Percentiles rank a stretch among this genome's conserved stretches.
These are phyloP conservation scores for Tubiluchus corallicola DNA, from an alignment of 2,888 invertebrate genomes.

Conservation along the genomic window DNA sequence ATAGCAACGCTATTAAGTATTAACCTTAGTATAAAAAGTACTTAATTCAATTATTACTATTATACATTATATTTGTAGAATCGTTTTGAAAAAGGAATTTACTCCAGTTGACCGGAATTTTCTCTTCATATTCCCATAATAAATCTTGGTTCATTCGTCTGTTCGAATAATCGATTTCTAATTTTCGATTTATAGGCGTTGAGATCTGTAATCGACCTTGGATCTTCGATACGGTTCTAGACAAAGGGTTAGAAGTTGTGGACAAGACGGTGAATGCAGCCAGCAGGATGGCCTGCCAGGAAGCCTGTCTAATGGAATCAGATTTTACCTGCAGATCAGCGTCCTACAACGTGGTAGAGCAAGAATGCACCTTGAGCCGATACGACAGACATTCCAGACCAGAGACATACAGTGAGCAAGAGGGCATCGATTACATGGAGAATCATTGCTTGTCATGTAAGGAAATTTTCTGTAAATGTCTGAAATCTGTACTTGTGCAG, in stretches of 20 bases:
- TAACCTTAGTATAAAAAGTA: no score
- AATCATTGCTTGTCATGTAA: background rate
- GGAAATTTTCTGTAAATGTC: no score
- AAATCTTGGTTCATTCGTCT: no score
- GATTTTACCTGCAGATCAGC: background rate
- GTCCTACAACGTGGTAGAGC: background rate
- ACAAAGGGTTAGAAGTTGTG: background rate
- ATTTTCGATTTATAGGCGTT: background rate
- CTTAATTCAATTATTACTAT: no score
- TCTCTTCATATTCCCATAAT: no score
- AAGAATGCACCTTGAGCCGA: background rate
- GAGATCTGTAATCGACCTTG: background rate
- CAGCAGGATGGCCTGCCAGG: background rate
- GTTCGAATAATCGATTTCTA: no score
- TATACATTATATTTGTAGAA: no score
- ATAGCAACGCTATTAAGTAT: no score
- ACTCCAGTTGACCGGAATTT: no score
- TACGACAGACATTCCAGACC: background rate
- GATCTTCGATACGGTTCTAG: background rate
- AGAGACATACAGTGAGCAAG: background rate
- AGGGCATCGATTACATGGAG: conserved; percentile 1
- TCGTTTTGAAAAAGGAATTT: no score
- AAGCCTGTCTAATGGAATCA: background rate
- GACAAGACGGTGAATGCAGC: conserved; percentile 1
- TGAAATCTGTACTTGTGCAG: no score